These are phyloP conservation scores for Propithecus deckenii DNA, from an alignment of 2,797 vertebrate genomes.

Conservation along the genomic window DNA sequence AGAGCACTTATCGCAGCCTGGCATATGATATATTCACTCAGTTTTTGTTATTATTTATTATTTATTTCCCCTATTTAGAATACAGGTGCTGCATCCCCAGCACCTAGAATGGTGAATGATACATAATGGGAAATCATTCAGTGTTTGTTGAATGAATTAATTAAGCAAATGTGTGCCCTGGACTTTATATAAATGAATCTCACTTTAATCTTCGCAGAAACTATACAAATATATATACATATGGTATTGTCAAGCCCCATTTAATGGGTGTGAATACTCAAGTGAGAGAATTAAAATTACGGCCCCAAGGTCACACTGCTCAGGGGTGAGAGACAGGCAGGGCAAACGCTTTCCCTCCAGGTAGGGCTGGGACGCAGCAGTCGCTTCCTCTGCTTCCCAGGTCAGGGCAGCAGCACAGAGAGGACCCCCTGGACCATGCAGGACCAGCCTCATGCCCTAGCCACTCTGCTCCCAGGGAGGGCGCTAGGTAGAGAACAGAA, in stretches of 20 bases:
- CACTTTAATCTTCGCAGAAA: neutral
- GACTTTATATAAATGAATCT: neutral
- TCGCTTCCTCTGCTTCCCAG: neutral
- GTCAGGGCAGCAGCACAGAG: neutral
- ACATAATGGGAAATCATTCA: neutral
- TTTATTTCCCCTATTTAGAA: neutral
- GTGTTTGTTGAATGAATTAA: neutral
- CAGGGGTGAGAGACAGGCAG: neutral
- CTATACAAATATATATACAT: neutral
- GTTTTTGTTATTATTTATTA: neutral
- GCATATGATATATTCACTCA: neutral
- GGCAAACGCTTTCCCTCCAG: neutral
- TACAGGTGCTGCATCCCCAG: neutral
- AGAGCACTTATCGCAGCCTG: neutral
- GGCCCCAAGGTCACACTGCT: neutral
- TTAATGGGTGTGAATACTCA: neutral
- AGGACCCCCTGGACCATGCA: neutral
- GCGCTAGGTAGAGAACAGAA: neutral
- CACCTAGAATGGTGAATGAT: neutral
- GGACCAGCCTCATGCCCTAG: neutral
- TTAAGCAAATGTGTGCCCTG: neutral
- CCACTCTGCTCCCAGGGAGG: neutral
- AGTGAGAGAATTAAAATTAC: neutral
- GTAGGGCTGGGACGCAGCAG: neutral
- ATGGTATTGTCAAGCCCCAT: neutral